Evolutionary conservation across 1,140 invertebrate species (phyloP).

Genomic region (Thaumatotibia leucotreta): DNA sequence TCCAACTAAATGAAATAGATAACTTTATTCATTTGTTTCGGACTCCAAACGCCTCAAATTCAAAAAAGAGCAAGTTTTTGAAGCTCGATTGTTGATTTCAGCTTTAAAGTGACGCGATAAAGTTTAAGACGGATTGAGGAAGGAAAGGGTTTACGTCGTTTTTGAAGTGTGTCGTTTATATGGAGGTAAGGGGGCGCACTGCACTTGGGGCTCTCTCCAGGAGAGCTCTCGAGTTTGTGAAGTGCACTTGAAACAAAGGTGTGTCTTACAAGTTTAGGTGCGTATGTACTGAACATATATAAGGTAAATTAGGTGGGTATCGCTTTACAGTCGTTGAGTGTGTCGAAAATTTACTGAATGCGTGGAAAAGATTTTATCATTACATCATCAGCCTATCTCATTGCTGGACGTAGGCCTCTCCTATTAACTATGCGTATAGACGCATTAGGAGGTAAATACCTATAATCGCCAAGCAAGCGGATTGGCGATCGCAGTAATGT

Average conservation of each 20-base stretch:
- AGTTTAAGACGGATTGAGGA: neutral
- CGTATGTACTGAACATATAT: too few species aligned
- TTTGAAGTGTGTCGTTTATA: neutral
- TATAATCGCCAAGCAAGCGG: too few species aligned
- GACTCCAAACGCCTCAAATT: neutral
- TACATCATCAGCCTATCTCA: too few species aligned
- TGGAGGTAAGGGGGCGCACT: neutral
- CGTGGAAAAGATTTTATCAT: too few species aligned
- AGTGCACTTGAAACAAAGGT: conserved; percentile 50
- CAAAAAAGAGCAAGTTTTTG: neutral
- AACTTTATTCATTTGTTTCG: neutral
- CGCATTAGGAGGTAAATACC: too few species aligned
- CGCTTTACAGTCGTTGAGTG: too few species aligned
- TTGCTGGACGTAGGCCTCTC: too few species aligned
- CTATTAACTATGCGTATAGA: too few species aligned
- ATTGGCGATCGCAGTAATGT: too few species aligned
- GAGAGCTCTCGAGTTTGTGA: conserved; percentile 37
- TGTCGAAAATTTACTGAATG: too few species aligned
- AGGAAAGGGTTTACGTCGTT: neutral
- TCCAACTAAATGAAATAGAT: neutral
- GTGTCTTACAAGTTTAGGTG: conserved; percentile 43
- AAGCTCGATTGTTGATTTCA: neutral
- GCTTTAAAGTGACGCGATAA: neutral
- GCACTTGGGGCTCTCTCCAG: conserved; percentile 26
- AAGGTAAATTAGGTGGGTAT: too few species aligned